Conservation (phyloP, 2,113 vertebrate species). For the Microtus pennsylvanicus region DNA sequence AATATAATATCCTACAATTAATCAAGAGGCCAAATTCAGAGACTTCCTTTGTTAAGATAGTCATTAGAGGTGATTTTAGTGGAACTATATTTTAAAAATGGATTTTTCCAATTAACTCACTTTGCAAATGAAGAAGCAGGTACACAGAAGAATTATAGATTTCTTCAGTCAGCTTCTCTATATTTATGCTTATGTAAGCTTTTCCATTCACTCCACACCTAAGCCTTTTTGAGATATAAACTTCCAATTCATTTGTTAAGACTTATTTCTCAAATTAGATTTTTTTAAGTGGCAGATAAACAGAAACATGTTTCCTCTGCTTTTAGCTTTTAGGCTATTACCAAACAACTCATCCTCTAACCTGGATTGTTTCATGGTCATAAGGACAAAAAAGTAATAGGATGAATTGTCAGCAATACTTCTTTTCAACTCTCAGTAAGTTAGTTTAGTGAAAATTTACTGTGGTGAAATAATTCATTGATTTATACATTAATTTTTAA, state of each 20-base stretch:
- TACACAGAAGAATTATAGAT: background rate
- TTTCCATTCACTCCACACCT: slow-evolving; percentile 49
- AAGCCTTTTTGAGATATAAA: slow-evolving; percentile 19
- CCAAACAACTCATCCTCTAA: background rate
- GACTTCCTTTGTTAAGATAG: background rate
- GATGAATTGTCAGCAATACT: background rate
- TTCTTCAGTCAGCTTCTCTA: background rate
- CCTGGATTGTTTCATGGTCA: background rate
- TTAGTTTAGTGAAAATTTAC: background rate
- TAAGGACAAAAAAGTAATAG: slow-evolving; percentile 30
- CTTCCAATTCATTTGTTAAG: slow-evolving; percentile 52
- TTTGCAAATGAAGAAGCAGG: slow-evolving; percentile 31
- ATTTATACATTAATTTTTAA: background rate
- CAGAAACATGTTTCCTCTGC: slow-evolving; percentile 42
- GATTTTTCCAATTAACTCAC: background rate
- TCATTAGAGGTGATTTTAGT: background rate
- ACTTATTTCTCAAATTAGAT: slow-evolving; percentile 51
- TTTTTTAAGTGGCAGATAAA: slow-evolving; percentile 25
- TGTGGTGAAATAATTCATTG: background rate
- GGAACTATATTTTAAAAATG: background rate
- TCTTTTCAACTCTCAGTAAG: background rate
- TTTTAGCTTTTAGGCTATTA: slow-evolving; percentile 16
- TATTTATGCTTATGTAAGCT: slow-evolving; percentile 56
- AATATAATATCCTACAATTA: background rate
- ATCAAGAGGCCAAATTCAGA: background rate